Percentiles rank a stretch among this genome's conserved stretches.
phyloP scores from a whole-genome alignment of 2,113 vertebrate species.

The Anguilla rostrata region DNA sequence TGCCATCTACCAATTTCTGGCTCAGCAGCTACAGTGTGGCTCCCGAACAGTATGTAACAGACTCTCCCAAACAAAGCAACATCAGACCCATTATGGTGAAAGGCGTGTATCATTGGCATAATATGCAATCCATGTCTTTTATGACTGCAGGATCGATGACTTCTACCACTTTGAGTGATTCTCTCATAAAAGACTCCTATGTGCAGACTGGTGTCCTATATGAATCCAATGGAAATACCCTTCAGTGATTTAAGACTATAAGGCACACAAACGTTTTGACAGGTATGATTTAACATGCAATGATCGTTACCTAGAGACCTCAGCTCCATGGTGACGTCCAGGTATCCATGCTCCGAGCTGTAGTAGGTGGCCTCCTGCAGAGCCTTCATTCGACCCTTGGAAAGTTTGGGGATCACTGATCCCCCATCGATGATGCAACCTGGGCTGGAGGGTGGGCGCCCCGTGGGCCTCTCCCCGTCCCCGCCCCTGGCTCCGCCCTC shows the following conservation, averaged over 20 bases:
- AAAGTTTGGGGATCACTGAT: constrained; percentile 69
- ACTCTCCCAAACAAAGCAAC: too few relatives aligned
- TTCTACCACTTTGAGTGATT: not conserved
- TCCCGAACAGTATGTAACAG: too few relatives aligned
- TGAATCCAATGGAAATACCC: not conserved
- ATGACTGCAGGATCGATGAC: too few relatives aligned
- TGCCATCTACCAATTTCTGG: too few relatives aligned
- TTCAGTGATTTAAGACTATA: not conserved
- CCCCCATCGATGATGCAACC: constrained; percentile 62
- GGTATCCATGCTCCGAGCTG: constrained; percentile 92
- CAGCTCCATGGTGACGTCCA: constrained; percentile 98
- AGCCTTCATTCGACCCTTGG: constrained; percentile 87
- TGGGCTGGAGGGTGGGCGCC: constrained; percentile 59
- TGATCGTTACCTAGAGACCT: constrained; percentile 75
- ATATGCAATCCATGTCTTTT: too few relatives aligned
- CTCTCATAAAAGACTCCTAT: not conserved
- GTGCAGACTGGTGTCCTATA: not conserved
- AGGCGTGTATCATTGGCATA: too few relatives aligned
- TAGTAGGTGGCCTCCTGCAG: constrained; percentile 96
- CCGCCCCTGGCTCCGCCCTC: constrained; percentile 70
- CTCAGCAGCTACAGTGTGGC: too few relatives aligned
- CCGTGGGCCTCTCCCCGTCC: constrained; percentile 65
- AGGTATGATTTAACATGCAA: not conserved
- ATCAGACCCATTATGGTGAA: too few relatives aligned
- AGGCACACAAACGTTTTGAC: not conserved